Evolutionary conservation across 2,888 invertebrate genomes (phyloP).

Genomic region (Leptinotarsa peninsularis): DNA sequence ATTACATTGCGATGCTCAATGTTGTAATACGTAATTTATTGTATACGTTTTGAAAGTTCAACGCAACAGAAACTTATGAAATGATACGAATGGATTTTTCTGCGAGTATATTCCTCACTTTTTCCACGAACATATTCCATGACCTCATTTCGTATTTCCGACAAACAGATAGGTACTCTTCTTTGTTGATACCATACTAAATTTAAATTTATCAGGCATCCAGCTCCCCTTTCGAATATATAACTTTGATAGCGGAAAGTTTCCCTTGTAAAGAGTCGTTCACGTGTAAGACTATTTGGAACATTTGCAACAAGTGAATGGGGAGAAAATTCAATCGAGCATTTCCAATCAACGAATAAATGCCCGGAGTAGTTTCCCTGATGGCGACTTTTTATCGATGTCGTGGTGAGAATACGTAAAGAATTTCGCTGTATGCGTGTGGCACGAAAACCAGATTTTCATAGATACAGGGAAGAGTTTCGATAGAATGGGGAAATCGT

Average conservation of each 20-base stretch:
- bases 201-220: not conserved
- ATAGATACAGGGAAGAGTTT: no score
- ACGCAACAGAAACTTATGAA: no score
- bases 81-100: no score
- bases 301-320: slow-evolving; percentile 34
- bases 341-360: slow-evolving; percentile 32
- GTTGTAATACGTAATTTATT: no score
- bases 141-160: not conserved
- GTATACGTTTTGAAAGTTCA: no score
- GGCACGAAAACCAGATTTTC: not conserved
- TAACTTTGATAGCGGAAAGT: not conserved
- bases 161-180: not conserved
- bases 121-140: not conserved
- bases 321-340: slow-evolving; percentile 27
- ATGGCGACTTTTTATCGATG: slow-evolving; percentile 9
- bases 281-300: slow-evolving; percentile 10
- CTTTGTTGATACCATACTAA: not conserved
- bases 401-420: slow-evolving; percentile 7
- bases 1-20: no score
- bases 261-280: not conserved
- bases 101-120: no score
- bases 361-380: slow-evolving; percentile 24
- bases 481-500: no score
- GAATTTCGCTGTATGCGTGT: not conserved
- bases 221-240: not conserved